phyloP scores from a whole-genome alignment of 2,888 invertebrate genomes.

The Eugnorisma glareosa region DNA sequence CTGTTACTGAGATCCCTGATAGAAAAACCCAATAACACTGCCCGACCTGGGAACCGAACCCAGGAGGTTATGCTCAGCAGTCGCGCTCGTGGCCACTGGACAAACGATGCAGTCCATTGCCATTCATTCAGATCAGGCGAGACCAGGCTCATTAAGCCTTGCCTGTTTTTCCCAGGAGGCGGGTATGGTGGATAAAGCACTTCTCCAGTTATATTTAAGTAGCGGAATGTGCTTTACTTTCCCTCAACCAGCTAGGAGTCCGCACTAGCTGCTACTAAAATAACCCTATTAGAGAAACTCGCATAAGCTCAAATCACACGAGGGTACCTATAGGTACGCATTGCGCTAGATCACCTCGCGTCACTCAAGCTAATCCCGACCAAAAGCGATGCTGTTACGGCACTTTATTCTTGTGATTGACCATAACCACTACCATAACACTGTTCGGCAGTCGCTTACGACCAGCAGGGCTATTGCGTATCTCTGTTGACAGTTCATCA shows the following conservation, averaged over 20 bases:
- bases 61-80: neutral
- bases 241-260: neutral
- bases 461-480: no score
- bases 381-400: neutral
- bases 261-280: neutral
- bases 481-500: no score
- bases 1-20: neutral
- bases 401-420: neutral
- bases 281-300: neutral
- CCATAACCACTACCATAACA: no score
- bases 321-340: no score
- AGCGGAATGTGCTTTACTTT: neutral
- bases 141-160: neutral
- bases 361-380: neutral
- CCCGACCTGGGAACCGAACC: neutral
- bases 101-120: neutral
- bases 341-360: neutral
- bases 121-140: neutral
- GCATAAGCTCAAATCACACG: no score
- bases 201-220: no score
- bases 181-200: no score
- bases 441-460: no score
- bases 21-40: neutral
- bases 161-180: neutral
- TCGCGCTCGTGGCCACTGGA: neutral